A percentile compares a stretch with the other conserved stretches of the same genome.
phyloP scores from a whole-genome alignment of 2,888 invertebrate species.

The Bugulina stolonifera region DNA sequence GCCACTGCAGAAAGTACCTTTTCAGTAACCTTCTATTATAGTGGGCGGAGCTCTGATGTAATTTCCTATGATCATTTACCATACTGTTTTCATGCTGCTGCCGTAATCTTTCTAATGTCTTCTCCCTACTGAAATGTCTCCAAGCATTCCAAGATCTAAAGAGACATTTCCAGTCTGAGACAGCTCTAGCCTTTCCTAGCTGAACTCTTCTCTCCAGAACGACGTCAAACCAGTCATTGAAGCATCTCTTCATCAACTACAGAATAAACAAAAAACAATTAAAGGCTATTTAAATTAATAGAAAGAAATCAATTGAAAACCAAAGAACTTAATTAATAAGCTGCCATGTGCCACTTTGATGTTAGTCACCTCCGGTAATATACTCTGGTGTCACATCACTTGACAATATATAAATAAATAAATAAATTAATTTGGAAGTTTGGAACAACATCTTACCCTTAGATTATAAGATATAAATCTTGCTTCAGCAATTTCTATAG shows the following conservation, averaged over 20 bases:
- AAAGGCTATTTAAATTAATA: no score
- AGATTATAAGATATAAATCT: slow-evolving; percentile 36
- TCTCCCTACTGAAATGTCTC: slow-evolving; percentile 31
- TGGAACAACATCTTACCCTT: slow-evolving; percentile 33
- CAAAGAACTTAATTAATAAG: no score
- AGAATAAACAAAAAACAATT: slow-evolving; percentile 25
- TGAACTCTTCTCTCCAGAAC: slow-evolving; percentile 44
- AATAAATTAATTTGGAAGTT: no score
- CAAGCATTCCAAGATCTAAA: slow-evolving; percentile 46
- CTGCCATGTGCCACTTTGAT: no score
- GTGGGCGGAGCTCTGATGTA: slow-evolving; percentile 38
- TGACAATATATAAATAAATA: no score
- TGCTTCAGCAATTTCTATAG: slow-evolving; percentile 35
- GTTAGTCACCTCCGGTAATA: no score
- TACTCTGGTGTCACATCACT: no score
- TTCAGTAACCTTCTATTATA: slow-evolving; percentile 33
- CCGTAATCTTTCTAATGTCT: not conserved
- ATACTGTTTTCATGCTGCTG: not conserved
- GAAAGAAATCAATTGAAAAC: no score
- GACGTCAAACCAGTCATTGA: slow-evolving; percentile 45
- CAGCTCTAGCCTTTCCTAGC: slow-evolving; percentile 46
- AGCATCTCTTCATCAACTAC: slow-evolving; percentile 43
- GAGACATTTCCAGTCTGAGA: slow-evolving; percentile 48
- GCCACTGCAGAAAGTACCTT: slow-evolving; percentile 40
- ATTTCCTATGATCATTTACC: slow-evolving; percentile 35